Evolutionary conservation across 92 coral and sea anemone species (phyloP).

Genomic region (Micromussa lordhowensis): DNA sequence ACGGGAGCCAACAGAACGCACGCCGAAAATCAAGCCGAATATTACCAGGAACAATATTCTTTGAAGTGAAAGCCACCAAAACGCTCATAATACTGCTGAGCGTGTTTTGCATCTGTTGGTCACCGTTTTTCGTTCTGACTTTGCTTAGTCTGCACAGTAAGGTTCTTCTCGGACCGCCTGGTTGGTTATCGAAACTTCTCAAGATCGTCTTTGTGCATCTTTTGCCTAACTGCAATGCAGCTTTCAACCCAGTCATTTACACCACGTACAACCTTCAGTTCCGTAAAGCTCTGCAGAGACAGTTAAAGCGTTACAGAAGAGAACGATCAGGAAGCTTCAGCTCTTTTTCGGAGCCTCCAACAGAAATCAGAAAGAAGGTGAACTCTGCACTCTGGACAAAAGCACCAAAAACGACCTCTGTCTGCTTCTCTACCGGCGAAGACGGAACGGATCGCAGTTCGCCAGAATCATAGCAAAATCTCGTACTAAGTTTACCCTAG

Average conservation of each 20-base stretch:
- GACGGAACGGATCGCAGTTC: background rate
- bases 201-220: conserved; percentile 70
- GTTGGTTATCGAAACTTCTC: conserved; percentile 54
- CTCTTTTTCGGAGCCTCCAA: conserved; percentile 25
- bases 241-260: conserved; percentile 85
- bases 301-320: conserved; percentile 41
- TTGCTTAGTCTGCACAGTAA: conserved; percentile 76
- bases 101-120: conserved; percentile 91
- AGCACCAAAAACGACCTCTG: background rate
- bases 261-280: conserved; percentile 88
- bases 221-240: conserved; percentile 86
- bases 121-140: conserved; percentile 79
- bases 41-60: conserved; percentile 60
- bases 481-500: no score
- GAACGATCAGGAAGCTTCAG: conserved; percentile 12
- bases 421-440: conserved; percentile 7
- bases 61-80: conserved; percentile 92
- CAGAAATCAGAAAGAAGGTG: background rate
- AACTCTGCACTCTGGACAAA: background rate
- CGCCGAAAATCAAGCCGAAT: conserved; percentile 55
- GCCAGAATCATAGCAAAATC: background rate
- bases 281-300: conserved; percentile 68
- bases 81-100: conserved; percentile 80
- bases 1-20: conserved; percentile 23
- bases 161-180: conserved; percentile 48